Evolutionary conservation across 2,888 invertebrate species (phyloP), one percentile per base, ranked within the genome.

Genomic region (Adelphocoris suturalis): DNA sequence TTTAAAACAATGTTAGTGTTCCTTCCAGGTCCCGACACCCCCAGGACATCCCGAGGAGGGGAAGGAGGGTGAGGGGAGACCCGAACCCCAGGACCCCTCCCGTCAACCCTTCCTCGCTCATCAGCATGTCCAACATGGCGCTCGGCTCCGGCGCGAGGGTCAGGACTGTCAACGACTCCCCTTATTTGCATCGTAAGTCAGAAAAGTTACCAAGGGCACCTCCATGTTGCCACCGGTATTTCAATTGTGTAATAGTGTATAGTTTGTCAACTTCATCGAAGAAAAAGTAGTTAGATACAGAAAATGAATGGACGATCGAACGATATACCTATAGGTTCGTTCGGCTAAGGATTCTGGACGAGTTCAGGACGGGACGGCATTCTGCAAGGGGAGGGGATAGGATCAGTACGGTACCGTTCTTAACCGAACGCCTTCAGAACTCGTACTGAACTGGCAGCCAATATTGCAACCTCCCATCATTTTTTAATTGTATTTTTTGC

Each of bases 11-110:
- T 28, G 37, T 48, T 90, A 90, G 87, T 90, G 85, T 86, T 85
- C 84, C 88, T 90, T 89, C 57, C 89, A 92, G 92, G 91, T 91
- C 91, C 14, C 86, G 92, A 16, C 96, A 97, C 93, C 96, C 97
- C 0, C 96, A 97, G 91, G 94, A 91, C 61, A 91, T 91, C n/a
- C 92, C 92, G 5, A 90, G 92, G n/a, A 90, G 92, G 46, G 92
- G 93, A 0, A 91, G 92, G 12, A 89, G 93, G 57, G 91, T 92
- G 82, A 91, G 92, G 89, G 78, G 88, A 27, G 91, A 80, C 13
- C 80, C 89, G 76, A 76, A 91, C 81, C 89, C 91, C 27, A 84
- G 92, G 76, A 90, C 91, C 88, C 82, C 92, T 28, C 90, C 90
- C 23, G 68, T 89, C 37, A 92, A 92, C 85, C 92, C 92, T 16